Evolutionary conservation across 2,888 invertebrate genomes (phyloP), one percentile per base, ranked within the genome.

Genomic region (Atherix ibis): DNA sequence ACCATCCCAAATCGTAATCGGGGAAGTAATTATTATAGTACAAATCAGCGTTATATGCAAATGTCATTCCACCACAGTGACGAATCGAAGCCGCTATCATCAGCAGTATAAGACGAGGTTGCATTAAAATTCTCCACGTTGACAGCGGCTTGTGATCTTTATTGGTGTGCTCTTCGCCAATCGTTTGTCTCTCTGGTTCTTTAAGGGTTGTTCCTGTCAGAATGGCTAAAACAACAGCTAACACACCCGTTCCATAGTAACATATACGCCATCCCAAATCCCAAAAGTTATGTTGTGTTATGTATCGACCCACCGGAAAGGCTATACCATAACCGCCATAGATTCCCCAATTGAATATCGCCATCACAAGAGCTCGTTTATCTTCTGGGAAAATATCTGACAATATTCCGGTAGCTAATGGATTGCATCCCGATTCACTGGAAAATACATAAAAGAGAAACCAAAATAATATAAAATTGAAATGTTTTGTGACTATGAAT

Each of bases 301-400:
- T 68, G 48, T 88, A 88, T 45, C 88, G 72, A 1, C 91, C 91
- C 4, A 91, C 78, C 0, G 91, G 89, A 54, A 89, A 91, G 1
- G 89, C 85, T 43, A 91, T 76, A 29, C 89, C 89, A 48, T 89
- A 91, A 3, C 91, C 91, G 19, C 89, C 85, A 52, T 91, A 92
- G 45, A 91, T 89, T 9, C 92, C 91, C 89, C 89, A 91, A 60
- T 91, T 91, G 66, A 91, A 91, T 41, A 92, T 75, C 2, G 89
- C 87, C 68, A 91, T 76, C 10, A 89, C 91, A 27, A 89, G 60
- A 2, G 85, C 91, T 36, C 91, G 70, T 50, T 85, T 80, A 40
- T 73, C 68, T 52, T 82, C 82, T 0, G 77, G 73, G 52, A 84
- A 83, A 48, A 83, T 71, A 51, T 85, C 84, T 0, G 82, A 79